A percentile compares a stretch with the other conserved stretches of the same genome.
Evolutionary conservation across 2,888 invertebrate genomes (phyloP).

Genomic region (Calameuta idolon): DNA sequence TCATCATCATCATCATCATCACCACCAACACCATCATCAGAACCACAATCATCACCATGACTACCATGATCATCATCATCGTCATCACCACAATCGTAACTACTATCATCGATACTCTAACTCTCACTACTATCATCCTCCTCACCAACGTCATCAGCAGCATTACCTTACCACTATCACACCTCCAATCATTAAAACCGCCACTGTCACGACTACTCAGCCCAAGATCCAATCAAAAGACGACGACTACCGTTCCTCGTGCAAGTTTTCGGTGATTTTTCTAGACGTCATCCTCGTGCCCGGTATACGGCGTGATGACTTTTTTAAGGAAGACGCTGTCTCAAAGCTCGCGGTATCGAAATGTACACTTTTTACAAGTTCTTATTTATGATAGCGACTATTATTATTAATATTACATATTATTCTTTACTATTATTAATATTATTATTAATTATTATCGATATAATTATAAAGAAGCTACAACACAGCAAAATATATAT

Average conservation of each 20-base stretch:
- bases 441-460: slow-evolving; percentile 40
- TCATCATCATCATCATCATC: slow-evolving; percentile 22
- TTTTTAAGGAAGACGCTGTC: slow-evolving; percentile 51
- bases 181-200: slow-evolving; percentile 31
- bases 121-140: slow-evolving; percentile 43
- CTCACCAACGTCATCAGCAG: slow-evolving; percentile 6
- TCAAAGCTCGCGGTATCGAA: slow-evolving; percentile 50
- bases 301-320: slow-evolving; percentile 43
- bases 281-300: slow-evolving; percentile 39
- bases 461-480: slow-evolving; percentile 34
- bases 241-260: slow-evolving; percentile 47
- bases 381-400: slow-evolving; percentile 61
- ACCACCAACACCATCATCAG: slow-evolving; percentile 32
- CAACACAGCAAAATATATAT: no score
- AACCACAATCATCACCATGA: slow-evolving; percentile 35
- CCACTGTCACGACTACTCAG: slow-evolving; percentile 32
- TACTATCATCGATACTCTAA: slow-evolving; percentile 31
- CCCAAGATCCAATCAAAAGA: slow-evolving; percentile 38
- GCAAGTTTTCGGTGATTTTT: slow-evolving; percentile 55
- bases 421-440: slow-evolving; percentile 37
- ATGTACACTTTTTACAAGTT: slow-evolving; percentile 61
- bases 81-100: slow-evolving; percentile 33
- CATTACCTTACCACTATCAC: background rate
- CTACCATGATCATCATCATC: slow-evolving; percentile 35
- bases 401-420: slow-evolving; percentile 44